Evolutionary conservation across 2,113 vertebrate species (phyloP).

Genomic region (Limnothrissa miodon): DNA sequence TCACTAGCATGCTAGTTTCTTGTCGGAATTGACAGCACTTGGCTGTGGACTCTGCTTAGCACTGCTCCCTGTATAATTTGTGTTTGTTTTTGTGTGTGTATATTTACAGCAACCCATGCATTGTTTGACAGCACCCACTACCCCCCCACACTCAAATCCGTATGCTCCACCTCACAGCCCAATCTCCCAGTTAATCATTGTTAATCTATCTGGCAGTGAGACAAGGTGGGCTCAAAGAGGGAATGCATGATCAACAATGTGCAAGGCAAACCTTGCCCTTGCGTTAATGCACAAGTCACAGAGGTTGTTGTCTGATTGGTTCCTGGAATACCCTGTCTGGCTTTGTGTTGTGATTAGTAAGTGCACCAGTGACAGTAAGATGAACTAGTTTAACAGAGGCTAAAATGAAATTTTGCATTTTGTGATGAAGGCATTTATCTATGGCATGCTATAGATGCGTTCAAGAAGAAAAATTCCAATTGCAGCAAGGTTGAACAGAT

Average conservation of each 20-base stretch:
- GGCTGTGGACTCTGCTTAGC: neutral
- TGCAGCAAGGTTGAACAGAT: no score
- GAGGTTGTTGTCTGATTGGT: neutral
- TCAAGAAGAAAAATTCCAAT: no score
- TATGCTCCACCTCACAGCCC: neutral
- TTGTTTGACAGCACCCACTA: neutral
- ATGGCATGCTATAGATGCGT: no score
- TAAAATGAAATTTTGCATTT: no score
- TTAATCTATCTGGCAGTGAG: constrained; percentile 31
- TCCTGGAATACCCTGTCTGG: neutral
- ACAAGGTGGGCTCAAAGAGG: neutral
- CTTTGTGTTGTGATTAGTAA: neutral
- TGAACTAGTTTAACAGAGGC: no score
- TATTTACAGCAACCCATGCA: neutral
- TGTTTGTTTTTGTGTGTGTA: neutral
- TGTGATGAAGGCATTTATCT: no score
- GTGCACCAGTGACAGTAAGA: neutral
- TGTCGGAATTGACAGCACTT: neutral
- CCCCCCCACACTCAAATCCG: neutral
- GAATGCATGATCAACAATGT: constrained; percentile 19
- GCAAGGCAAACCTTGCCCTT: neutral
- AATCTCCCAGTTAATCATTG: constrained; percentile 42
- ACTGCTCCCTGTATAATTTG: neutral
- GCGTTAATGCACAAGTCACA: neutral
- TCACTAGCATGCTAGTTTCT: neutral